Percentiles rank a stretch among this genome's conserved stretches.
Conservation (phyloP, 2,888 invertebrate species). For the Pseudeuparius sepicola region DNA sequence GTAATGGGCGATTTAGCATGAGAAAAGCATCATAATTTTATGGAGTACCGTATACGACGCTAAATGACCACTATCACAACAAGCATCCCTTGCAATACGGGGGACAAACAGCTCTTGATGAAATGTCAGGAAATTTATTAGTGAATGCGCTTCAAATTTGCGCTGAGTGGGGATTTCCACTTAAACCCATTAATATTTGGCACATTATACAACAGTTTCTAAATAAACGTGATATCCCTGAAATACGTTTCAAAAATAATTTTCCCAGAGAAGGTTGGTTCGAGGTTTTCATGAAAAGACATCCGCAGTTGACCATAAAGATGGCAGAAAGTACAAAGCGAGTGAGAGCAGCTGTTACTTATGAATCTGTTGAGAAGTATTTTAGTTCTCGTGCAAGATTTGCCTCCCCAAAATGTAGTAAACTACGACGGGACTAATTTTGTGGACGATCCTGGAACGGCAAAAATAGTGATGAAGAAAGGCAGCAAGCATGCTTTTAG, state of each 20-base stretch:
- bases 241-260: slow-evolving; percentile 11
- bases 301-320: slow-evolving; percentile 12
- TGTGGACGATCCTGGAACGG: slow-evolving; percentile 8
- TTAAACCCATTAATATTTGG: too few relatives aligned
- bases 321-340: slow-evolving; percentile 14
- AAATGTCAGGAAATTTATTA: slow-evolving; percentile 1
- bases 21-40: slow-evolving; percentile 6
- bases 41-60: slow-evolving; percentile 11
- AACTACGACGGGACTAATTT: slow-evolving; percentile 34
- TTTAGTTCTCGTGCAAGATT: slow-evolving; percentile 6
- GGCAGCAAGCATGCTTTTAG: slow-evolving; percentile 25
- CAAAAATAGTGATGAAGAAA: neutral
- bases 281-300: slow-evolving; percentile 11
- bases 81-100: slow-evolving; percentile 8
- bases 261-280: slow-evolving; percentile 15
- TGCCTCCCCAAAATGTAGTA: slow-evolving; percentile 20
- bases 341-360: slow-evolving; percentile 14
- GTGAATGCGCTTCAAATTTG: slow-evolving; percentile 4
- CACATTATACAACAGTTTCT: too few relatives aligned
- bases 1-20: neutral
- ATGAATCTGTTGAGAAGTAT: slow-evolving; percentile 14
- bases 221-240: too few relatives aligned
- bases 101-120: slow-evolving; percentile 12
- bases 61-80: slow-evolving; percentile 8
- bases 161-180: slow-evolving; percentile 11